Evolutionary conservation across 2,888 invertebrate genomes (phyloP).

Genomic region (Drosophila robusta): DNA sequence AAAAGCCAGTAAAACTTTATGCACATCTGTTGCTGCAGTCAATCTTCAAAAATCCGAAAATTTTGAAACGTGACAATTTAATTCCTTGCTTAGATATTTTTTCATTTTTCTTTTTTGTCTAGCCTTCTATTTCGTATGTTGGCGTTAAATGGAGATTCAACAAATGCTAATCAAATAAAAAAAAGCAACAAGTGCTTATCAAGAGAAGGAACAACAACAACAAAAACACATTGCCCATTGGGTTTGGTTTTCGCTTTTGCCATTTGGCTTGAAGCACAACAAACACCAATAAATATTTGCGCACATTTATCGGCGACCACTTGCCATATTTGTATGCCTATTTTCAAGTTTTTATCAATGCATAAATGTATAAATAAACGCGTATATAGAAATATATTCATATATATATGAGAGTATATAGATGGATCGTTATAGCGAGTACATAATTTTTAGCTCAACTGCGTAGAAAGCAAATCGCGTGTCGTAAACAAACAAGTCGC

Average conservation of each 20-base stretch:
- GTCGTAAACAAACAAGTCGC: constrained; percentile 71
- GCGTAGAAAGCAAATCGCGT: constrained; percentile 73
- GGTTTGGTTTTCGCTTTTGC: neutral
- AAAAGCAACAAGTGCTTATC: constrained; percentile 17
- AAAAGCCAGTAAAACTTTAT: constrained; percentile 6
- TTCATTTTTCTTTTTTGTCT: neutral
- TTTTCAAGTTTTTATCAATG: constrained; percentile 62
- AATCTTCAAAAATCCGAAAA: neutral
- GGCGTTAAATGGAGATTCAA: constrained; percentile 39
- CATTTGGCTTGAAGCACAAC: constrained; percentile 1
- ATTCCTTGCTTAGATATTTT: constrained; percentile 25
- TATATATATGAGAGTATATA: constrained; percentile 9
- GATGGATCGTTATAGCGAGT: constrained; percentile 21
- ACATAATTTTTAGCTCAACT: constrained; percentile 65
- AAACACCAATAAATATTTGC: constrained; percentile 50
- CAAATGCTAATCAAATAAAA: constrained; percentile 27
- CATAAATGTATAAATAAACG: constrained; percentile 51
- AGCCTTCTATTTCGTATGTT: constrained; percentile 20
- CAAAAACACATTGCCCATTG: neutral
- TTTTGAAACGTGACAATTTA: constrained; percentile 41
- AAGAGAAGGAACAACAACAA: constrained; percentile 5
- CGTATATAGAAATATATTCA: constrained; percentile 1
- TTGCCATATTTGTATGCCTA: constrained; percentile 61
- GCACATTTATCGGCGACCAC: constrained; percentile 44
- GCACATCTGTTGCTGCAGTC: neutral